A percentile compares a stretch with the other conserved stretches of the same genome.
Evolutionary conservation across 2,113 vertebrate species (phyloP).

Genomic region (Ginglymostoma cirratum): DNA sequence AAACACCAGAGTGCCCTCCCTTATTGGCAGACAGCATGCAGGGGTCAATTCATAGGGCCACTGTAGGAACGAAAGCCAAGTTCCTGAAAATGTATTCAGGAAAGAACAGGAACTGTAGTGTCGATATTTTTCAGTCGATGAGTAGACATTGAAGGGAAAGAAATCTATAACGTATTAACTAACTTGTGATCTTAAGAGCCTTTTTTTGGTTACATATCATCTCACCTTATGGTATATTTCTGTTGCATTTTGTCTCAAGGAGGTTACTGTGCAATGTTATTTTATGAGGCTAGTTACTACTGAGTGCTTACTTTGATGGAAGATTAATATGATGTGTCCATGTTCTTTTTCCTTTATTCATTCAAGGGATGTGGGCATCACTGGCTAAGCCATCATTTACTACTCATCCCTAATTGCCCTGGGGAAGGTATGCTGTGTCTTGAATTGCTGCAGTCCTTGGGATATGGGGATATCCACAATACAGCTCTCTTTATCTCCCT

Average conservation of each 20-base stretch:
- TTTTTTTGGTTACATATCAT: conserved; percentile 26
- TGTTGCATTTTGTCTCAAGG: not conserved
- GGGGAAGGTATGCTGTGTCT: no score
- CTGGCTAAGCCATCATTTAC: no score
- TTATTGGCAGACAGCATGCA: conserved; percentile 25
- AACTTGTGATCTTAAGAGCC: not conserved
- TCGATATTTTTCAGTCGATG: not conserved
- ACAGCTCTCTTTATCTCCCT: not conserved
- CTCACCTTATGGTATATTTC: not conserved
- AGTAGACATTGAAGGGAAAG: not conserved
- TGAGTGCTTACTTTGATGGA: not conserved
- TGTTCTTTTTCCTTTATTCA: not conserved
- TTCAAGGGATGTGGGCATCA: no score
- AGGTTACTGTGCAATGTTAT: not conserved
- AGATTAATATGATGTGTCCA: conserved; percentile 8
- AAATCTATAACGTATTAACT: not conserved
- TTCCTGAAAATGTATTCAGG: conserved; percentile 3
- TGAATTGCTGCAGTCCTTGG: no score
- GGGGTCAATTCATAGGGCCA: conserved; percentile 2
- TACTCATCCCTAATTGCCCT: no score
- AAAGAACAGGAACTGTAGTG: conserved; percentile 13
- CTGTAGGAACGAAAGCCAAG: conserved; percentile 25
- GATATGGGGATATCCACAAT: no score
- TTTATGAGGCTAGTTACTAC: not conserved
- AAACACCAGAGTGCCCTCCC: conserved; percentile 23